Percentiles rank a stretch among this genome's conserved stretches.
These are phyloP conservation scores for Pemphredon lugubris DNA, from an alignment of 2,888 invertebrate species.

Conservation along the genomic window DNA sequence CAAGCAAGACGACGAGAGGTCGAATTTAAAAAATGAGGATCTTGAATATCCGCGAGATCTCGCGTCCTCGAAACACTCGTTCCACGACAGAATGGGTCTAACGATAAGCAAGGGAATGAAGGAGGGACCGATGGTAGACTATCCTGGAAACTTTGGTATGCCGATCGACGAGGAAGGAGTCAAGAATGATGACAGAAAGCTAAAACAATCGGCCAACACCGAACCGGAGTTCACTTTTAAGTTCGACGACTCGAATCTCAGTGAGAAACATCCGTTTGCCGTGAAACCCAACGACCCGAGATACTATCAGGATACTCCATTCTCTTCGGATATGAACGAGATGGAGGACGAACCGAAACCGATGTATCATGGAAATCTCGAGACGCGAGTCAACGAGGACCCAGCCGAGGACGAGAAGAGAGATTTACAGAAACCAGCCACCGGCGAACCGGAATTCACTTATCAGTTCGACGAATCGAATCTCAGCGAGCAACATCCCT, in stretches of 20 bases:
- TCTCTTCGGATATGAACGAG: slow-evolving; percentile 54
- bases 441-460: too few species aligned
- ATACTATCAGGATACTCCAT: slow-evolving; percentile 72
- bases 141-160: slow-evolving; percentile 8
- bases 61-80: background rate
- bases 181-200: background rate
- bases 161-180: background rate
- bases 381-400: too few species aligned
- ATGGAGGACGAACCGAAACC: too few species aligned
- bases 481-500: slow-evolving; percentile 66
- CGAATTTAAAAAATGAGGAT: slow-evolving; percentile 2
- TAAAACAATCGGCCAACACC: background rate
- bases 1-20: slow-evolving; percentile 1
- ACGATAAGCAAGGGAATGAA: slow-evolving; percentile 56
- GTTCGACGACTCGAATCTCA: slow-evolving; percentile 65
- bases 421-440: too few species aligned
- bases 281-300: slow-evolving; percentile 80
- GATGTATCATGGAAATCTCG: too few species aligned
- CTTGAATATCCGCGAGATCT: slow-evolving; percentile 17
- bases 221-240: slow-evolving; percentile 72
- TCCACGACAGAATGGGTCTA: slow-evolving; percentile 2
- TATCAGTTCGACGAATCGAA: slow-evolving; percentile 69
- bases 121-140: slow-evolving; percentile 43
- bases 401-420: too few species aligned
- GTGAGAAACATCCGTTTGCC: slow-evolving; percentile 73